Conservation (phyloP, 2,113 vertebrate genomes). For the Marmota flaviventris region DNA sequence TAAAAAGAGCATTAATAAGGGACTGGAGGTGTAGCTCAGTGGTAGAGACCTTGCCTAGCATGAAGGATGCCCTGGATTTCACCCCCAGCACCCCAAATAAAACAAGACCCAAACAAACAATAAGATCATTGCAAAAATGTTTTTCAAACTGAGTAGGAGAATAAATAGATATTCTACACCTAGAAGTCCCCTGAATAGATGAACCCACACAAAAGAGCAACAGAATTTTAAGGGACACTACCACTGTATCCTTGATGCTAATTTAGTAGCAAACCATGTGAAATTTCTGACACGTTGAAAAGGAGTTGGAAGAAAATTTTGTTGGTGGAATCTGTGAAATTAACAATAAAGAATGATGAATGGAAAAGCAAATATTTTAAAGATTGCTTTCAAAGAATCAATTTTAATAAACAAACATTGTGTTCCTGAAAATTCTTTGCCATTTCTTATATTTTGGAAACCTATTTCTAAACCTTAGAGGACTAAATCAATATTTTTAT, state of each 20-base stretch:
- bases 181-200: neutral
- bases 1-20: neutral
- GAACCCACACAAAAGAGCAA: neutral
- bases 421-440: slow-evolving; percentile 16
- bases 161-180: neutral
- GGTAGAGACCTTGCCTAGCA: neutral
- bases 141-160: neutral
- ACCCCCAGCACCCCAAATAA: neutral
- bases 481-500: neutral
- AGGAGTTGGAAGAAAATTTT: neutral
- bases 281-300: neutral
- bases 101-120: too few relatives aligned
- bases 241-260: neutral
- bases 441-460: slow-evolving; percentile 47
- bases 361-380: neutral
- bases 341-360: neutral
- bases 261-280: neutral
- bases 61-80: neutral
- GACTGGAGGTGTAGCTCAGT: too few relatives aligned
- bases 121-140: neutral
- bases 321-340: neutral
- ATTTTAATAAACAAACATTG: slow-evolving; percentile 22
- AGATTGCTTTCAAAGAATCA: slow-evolving; percentile 13
- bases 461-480: slow-evolving; percentile 20
- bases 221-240: neutral